Conservation (phyloP, 2,113 vertebrate species). For the Embiotoca jacksoni region DNA sequence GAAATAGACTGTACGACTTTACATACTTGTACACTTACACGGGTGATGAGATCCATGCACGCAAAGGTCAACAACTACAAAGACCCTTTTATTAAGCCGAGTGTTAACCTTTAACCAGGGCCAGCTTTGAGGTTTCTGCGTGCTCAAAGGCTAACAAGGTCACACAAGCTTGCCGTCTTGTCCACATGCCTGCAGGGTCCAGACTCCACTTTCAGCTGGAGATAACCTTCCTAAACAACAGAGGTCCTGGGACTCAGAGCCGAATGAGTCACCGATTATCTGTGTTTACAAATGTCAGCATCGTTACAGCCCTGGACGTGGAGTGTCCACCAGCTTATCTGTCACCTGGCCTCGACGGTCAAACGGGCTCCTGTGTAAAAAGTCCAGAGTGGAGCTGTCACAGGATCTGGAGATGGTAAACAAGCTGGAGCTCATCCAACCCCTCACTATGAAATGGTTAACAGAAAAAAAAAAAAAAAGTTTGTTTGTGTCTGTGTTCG, state of each 20-base stretch:
- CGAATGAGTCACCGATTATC: slow-evolving; percentile 74
- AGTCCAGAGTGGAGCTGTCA: slow-evolving; percentile 47
- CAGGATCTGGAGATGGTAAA: slow-evolving; percentile 49
- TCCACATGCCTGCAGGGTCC: slow-evolving; percentile 66
- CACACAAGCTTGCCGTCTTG: slow-evolving; percentile 49
- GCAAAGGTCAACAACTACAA: slow-evolving; percentile 61
- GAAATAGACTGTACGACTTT: slow-evolving; percentile 10
- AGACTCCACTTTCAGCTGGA: slow-evolving; percentile 60
- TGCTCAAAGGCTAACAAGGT: slow-evolving; percentile 71
- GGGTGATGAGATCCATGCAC: slow-evolving; percentile 29
- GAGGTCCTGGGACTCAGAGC: slow-evolving; percentile 60
- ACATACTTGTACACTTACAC: slow-evolving; percentile 22
- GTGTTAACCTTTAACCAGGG: slow-evolving; percentile 78
- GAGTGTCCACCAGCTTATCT: slow-evolving; percentile 66
- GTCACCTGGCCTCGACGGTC: slow-evolving; percentile 48
- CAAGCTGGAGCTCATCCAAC: slow-evolving; percentile 22
- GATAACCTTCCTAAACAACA: slow-evolving; percentile 75
- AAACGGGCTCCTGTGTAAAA: slow-evolving; percentile 52
- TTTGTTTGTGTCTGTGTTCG: slow-evolving; percentile 25
- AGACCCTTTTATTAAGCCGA: slow-evolving; percentile 51
- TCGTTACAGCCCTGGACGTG: slow-evolving; percentile 27
- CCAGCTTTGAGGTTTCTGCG: slow-evolving; percentile 59
- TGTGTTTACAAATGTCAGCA: slow-evolving; percentile 69
- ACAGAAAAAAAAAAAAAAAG: neutral
- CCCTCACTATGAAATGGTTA: slow-evolving; percentile 11